Percentiles rank a stretch among this genome's conserved stretches.
phyloP scores from a whole-genome alignment of 2,888 invertebrate species.

The Trissolcus brochymenae region DNA sequence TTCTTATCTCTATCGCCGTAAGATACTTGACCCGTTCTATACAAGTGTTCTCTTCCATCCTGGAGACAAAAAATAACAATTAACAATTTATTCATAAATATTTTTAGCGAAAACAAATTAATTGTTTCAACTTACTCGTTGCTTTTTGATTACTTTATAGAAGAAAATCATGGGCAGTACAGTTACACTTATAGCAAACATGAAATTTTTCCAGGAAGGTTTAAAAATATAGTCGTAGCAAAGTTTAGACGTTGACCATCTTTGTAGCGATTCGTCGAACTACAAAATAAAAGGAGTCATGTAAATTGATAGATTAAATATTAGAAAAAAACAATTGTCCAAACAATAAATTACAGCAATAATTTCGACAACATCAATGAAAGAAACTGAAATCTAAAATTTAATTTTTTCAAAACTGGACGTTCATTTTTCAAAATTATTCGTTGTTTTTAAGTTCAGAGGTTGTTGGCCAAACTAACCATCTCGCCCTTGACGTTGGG shows the following conservation, averaged over 20 bases:
- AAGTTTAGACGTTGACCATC: slow-evolving; percentile 84
- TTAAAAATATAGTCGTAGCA: slow-evolving; percentile 82
- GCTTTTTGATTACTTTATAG: slow-evolving; percentile 11
- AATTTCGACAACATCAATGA: too few relatives aligned
- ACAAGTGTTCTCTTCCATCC: slow-evolving; percentile 78
- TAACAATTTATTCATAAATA: background rate
- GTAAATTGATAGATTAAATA: too few relatives aligned
- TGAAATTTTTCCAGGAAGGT: slow-evolving; percentile 80
- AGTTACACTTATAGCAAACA: background rate
- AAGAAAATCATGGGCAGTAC: slow-evolving; percentile 3
- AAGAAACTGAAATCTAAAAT: too few relatives aligned
- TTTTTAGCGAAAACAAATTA: background rate
- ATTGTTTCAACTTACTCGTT: background rate
- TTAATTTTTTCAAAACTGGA: too few relatives aligned
- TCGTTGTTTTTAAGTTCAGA: background rate
- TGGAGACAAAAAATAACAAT: slow-evolving; percentile 57
- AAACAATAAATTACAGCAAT: too few relatives aligned
- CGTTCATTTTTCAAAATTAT: background rate
- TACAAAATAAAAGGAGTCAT: slow-evolving; percentile 75
- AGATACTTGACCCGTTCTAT: slow-evolving; percentile 84
- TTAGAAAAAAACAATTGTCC: too few relatives aligned
- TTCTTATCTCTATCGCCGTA: slow-evolving; percentile 86
- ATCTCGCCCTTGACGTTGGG: slow-evolving; percentile 84
- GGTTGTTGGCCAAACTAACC: slow-evolving; percentile 15
- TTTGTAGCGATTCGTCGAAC: slow-evolving; percentile 89